Evolutionary conservation across 2,113 vertebrate species (phyloP).

Genomic region (Bagarius yarrelli): DNA sequence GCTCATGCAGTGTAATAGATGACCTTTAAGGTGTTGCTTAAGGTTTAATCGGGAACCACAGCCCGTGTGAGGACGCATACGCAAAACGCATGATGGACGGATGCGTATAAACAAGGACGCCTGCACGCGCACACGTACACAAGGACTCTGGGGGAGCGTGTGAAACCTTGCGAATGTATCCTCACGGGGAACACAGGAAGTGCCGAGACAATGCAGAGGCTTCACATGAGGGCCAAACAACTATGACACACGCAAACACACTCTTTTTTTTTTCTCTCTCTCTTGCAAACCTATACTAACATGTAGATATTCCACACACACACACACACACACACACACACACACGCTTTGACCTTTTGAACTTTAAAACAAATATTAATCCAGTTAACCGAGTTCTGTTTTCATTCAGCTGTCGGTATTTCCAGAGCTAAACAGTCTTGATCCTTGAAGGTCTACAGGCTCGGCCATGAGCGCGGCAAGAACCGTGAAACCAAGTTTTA

Average conservation of each 20-base stretch:
- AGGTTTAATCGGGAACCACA: constrained; percentile 1
- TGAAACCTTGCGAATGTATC: constrained; percentile 70
- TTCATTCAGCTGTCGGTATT: not conserved
- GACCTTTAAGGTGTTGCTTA: not conserved
- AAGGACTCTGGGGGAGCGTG: constrained; percentile 66
- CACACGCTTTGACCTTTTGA: constrained; percentile 13
- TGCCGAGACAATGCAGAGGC: constrained; percentile 74
- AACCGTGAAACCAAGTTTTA: not conserved
- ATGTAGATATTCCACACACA: constrained; percentile 1
- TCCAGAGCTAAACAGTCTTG: not conserved
- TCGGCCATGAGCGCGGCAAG: not conserved
- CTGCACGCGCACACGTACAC: constrained; percentile 30
- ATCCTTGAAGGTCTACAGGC: not conserved
- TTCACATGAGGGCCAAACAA: constrained; percentile 66
- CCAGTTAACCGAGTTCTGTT: not conserved
- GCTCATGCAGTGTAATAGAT: not conserved
- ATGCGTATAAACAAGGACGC: constrained; percentile 4
- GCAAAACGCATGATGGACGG: not conserved
- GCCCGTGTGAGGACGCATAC: constrained; percentile 6
- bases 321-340: constrained; percentile 23
- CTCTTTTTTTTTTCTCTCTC: not conserved
- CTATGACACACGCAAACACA: constrained; percentile 9
- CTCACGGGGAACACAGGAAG: constrained; percentile 77
- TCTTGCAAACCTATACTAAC: constrained; percentile 35
- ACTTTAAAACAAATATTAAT: constrained; percentile 4